Percentiles rank a stretch among this genome's conserved stretches.
phyloP scores from a whole-genome alignment of 2,113 vertebrate genomes.

The Hippocampus abdominalis region DNA sequence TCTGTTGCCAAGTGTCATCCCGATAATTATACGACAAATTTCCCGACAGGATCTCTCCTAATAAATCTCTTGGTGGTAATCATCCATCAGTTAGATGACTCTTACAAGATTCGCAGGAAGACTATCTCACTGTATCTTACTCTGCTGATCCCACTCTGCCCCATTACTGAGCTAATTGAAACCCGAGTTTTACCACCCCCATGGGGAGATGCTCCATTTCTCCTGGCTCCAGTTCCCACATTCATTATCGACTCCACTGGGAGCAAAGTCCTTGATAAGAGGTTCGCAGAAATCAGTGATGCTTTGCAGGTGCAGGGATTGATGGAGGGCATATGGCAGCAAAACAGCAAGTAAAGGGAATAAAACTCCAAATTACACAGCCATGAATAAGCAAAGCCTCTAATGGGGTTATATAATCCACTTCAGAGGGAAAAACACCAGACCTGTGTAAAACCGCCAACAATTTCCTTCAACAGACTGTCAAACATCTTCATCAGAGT shows the following conservation, averaged over 20 bases:
- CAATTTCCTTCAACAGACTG: background rate
- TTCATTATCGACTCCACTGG: conserved; percentile 53
- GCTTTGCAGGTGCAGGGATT: conserved; percentile 28
- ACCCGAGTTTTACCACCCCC: conserved; percentile 31
- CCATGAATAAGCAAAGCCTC: conserved; percentile 26
- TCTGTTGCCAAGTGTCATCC: background rate
- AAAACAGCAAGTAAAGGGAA: conserved; percentile 28
- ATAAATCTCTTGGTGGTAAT: conserved; percentile 19
- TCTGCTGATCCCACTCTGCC: conserved; percentile 36
- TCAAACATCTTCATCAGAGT: background rate
- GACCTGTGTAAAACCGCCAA: background rate
- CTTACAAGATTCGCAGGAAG: conserved; percentile 26
- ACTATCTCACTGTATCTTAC: conserved; percentile 20
- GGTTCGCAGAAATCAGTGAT: conserved; percentile 22
- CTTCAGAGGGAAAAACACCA: conserved; percentile 16
- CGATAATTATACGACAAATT: background rate
- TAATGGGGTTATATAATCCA: conserved; percentile 48
- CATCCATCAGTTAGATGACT: conserved; percentile 19
- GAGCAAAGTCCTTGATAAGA: conserved; percentile 38
- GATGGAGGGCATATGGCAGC: conserved; percentile 15
- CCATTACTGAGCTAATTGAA: conserved; percentile 66
- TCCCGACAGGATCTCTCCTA: background rate
- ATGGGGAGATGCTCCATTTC: conserved; percentile 49
- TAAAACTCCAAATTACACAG: conserved; percentile 39
- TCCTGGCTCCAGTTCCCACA: conserved; percentile 53